Conservation (phyloP, 2,797 vertebrate genomes). For the Prunella strophiata region DNA sequence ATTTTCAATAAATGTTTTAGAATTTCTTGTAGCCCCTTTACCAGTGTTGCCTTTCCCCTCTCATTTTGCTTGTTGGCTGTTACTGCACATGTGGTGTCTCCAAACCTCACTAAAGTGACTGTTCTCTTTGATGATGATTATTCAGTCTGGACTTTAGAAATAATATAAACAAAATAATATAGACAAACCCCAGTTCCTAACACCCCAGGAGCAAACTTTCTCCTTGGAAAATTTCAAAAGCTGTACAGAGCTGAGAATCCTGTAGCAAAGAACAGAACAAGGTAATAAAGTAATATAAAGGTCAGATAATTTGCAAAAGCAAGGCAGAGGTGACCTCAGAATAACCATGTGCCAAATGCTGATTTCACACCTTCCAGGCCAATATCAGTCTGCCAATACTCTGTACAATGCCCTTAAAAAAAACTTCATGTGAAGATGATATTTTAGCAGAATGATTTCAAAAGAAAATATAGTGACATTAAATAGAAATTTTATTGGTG, state of each 20-base stretch:
- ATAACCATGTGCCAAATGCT: background rate
- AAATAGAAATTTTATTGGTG: background rate
- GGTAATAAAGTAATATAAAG: background rate
- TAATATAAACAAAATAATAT: background rate
- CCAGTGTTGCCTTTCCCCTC: background rate
- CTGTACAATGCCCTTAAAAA: background rate
- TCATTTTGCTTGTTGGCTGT: background rate
- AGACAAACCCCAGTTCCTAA: background rate
- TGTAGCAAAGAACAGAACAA: rapidly evolving
- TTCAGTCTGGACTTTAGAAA: background rate
- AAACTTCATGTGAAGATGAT: background rate
- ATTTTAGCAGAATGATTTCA: background rate
- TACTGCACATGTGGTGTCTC: background rate
- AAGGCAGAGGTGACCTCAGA: background rate
- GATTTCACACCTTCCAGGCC: background rate
- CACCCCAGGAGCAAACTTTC: background rate
- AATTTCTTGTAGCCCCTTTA: background rate
- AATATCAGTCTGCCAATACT: background rate
- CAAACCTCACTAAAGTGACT: background rate
- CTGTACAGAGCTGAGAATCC: background rate
- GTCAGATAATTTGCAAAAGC: background rate
- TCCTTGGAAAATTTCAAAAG: background rate
- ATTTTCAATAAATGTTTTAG: background rate
- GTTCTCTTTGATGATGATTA: background rate
- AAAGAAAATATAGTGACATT: background rate